Evolutionary conservation across 2,888 invertebrate genomes (phyloP).

Genomic region (Prosapia bicincta): DNA sequence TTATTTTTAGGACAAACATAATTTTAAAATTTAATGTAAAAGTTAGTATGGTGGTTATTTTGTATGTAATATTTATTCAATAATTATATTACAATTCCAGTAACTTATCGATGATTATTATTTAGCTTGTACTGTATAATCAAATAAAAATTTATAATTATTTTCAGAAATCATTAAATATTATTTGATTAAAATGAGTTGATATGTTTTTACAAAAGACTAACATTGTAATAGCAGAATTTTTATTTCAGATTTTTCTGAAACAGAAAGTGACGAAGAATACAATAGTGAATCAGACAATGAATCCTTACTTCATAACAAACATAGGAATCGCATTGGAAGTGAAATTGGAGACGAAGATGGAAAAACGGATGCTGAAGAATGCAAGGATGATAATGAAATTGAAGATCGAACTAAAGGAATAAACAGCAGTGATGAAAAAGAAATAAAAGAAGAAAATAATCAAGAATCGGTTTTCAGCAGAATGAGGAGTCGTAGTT

Average conservation of each 20-base stretch:
- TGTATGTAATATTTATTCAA: too few relatives aligned
- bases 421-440: slow-evolving; percentile 12
- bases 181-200: too few relatives aligned
- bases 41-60: too few relatives aligned
- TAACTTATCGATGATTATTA: too few relatives aligned
- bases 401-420: neutral
- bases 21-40: too few relatives aligned
- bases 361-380: slow-evolving; percentile 3
- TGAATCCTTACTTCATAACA: slow-evolving; percentile 19
- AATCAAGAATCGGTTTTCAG: neutral
- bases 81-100: too few relatives aligned
- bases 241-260: slow-evolving; percentile 38
- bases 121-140: too few relatives aligned
- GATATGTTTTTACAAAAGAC: too few relatives aligned
- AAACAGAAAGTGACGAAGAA: slow-evolving; percentile 40
- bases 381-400: slow-evolving; percentile 8
- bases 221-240: too few relatives aligned
- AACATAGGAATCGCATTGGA: slow-evolving; percentile 29
- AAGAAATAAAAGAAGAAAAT: slow-evolving; percentile 10
- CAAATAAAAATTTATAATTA: too few relatives aligned
- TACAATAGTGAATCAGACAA: slow-evolving; percentile 30
- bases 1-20: too few relatives aligned
- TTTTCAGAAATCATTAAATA: too few relatives aligned
- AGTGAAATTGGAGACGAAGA: slow-evolving; percentile 22
- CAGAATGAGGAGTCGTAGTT: slow-evolving; percentile 8